Conservation (phyloP, 2,888 invertebrate genomes). For the Cantharis flavilabris region DNA sequence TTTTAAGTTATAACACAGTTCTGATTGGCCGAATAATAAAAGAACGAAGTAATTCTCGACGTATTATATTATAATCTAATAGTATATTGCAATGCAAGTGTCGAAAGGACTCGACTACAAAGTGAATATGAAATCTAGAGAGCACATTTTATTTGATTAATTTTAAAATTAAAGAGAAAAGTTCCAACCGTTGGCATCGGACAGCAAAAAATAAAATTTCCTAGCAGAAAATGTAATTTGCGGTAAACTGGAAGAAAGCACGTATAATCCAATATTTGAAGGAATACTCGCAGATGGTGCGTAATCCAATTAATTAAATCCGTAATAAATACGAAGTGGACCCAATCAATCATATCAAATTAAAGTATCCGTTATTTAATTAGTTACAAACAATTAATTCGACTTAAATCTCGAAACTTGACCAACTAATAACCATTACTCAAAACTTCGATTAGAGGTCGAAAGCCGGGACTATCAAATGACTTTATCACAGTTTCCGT, state of each 20-base stretch:
- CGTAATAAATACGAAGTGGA: background rate
- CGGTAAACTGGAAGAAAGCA: background rate
- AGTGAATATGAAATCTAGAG: no score
- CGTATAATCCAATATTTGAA: background rate
- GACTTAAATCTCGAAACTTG: background rate
- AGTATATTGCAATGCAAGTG: no score
- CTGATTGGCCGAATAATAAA: no score
- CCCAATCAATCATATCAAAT: background rate
- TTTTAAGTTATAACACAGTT: no score
- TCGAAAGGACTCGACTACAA: no score
- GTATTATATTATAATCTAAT: no score
- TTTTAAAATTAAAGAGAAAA: no score
- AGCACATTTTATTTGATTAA: no score
- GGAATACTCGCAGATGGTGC: background rate
- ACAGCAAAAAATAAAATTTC: background rate
- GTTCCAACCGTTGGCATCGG: no score
- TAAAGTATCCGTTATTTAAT: background rate
- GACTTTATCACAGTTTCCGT: constrained; percentile 4
- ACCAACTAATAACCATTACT: background rate
- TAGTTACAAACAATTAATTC: background rate
- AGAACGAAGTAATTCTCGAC: no score
- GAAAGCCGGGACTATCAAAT: constrained; percentile 1
- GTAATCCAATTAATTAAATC: background rate
- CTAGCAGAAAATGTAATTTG: background rate
- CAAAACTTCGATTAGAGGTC: constrained; percentile 1